phyloP scores from a whole-genome alignment of 2,797 vertebrate species.

The Odontamblyopus rebecca region DNA sequence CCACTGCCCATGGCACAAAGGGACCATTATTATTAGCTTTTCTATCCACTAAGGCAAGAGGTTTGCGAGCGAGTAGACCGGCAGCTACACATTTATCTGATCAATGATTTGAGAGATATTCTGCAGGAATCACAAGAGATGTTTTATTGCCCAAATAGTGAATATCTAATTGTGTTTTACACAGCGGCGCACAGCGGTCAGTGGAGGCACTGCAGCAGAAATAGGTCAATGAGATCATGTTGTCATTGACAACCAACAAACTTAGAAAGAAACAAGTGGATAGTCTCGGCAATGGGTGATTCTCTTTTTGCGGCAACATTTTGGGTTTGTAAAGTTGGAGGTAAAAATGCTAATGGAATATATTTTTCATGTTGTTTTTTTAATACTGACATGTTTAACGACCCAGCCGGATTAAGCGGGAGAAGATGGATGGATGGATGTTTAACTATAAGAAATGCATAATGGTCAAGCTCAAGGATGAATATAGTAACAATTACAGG shows the following conservation, averaged over 20 bases:
- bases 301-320: too few relatives aligned
- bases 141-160: background rate
- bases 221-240: constrained; percentile 22
- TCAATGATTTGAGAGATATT: background rate
- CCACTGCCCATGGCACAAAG: constrained; percentile 11
- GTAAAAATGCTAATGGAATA: too few relatives aligned
- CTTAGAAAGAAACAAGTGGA: background rate
- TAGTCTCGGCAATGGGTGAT: background rate
- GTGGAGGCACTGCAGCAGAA: background rate
- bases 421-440: too few relatives aligned
- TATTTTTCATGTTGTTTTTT: too few relatives aligned
- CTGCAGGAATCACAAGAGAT: too few relatives aligned
- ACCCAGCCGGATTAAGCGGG: too few relatives aligned
- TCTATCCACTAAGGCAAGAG: too few relatives aligned
- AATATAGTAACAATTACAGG: too few relatives aligned
- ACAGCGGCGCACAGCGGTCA: constrained; percentile 34
- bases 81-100: background rate
- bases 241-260: constrained; percentile 70
- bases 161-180: background rate
- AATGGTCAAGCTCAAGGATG: too few relatives aligned
- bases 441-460: too few relatives aligned
- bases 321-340: too few relatives aligned
- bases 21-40: background rate
- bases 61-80: background rate
- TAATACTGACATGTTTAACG: too few relatives aligned